These are phyloP conservation scores for Silurus lanzhouensis DNA, from an alignment of 2,797 vertebrate genomes.

Conservation along the genomic window DNA sequence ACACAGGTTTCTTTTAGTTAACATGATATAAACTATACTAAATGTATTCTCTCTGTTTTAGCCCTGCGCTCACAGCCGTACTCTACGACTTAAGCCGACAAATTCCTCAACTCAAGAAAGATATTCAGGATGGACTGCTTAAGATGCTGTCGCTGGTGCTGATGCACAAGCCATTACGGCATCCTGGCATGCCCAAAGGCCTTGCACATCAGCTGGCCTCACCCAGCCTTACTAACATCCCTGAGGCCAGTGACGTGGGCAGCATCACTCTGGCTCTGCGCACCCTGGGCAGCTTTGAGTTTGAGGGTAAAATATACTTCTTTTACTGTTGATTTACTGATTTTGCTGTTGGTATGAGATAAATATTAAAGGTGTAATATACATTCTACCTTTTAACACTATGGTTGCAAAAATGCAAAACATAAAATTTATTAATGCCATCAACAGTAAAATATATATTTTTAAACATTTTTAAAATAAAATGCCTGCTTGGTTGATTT, in stretches of 20 bases:
- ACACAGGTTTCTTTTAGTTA: background rate
- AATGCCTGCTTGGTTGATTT: too few species aligned
- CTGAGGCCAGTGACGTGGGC: slow-evolving; percentile 93
- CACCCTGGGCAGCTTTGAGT: slow-evolving; percentile 96
- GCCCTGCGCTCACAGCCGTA: slow-evolving; percentile 93
- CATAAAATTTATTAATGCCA: too few species aligned
- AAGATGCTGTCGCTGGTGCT: slow-evolving; percentile 98
- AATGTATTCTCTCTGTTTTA: slow-evolving; percentile 56
- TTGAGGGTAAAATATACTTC: slow-evolving; percentile 82
- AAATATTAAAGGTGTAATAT: too few species aligned
- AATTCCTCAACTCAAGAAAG: slow-evolving; percentile 96
- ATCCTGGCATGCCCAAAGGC: slow-evolving; percentile 97
- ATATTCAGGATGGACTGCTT: slow-evolving; percentile 96
- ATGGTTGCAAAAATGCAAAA: too few species aligned
- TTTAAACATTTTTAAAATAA: too few species aligned
- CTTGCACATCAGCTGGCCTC: slow-evolving; percentile 93
- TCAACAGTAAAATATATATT: too few species aligned
- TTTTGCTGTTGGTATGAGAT: background rate
- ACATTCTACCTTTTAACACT: background rate
- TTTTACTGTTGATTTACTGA: too few species aligned
- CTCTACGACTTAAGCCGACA: slow-evolving; percentile 96
- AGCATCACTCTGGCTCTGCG: slow-evolving; percentile 95
- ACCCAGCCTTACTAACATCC: slow-evolving; percentile 94
- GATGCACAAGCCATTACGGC: slow-evolving; percentile 96
- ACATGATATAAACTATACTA: background rate